Evolutionary conservation across 2,888 invertebrate genomes (phyloP), one percentile per base, ranked within the genome.

Genomic region (Drosophila hamatofila): DNA sequence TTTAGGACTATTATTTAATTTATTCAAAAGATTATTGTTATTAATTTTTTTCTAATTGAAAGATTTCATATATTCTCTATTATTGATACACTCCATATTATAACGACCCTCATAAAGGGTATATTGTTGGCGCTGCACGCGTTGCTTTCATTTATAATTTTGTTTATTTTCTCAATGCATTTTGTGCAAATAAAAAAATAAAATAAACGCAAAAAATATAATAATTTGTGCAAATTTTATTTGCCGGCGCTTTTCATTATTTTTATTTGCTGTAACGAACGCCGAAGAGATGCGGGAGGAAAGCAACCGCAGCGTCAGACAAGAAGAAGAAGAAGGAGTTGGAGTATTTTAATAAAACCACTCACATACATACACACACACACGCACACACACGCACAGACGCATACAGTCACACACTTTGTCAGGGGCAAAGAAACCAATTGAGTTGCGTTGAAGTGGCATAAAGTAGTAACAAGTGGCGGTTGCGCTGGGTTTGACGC

Each of bases 401-500:
- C 51, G 62, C 55, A 61, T 54, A 62, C 67, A 68, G 58, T 71
- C 58, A 63, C 46, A 69, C 23, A 65, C 72, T 71, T 74, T 81
- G 82, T 81, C 75, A 69, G 71, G 77, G 78, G 75, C 75, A 86
- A 81, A 88, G 78, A 88, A 83, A 87, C 89, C 87, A 86, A 88
- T 86, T 88, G 84, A 86, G 89, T 85, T 85, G 89, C 81, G 85
- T 88, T 85, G 89, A 85, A 86, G 85, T 89, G 88, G 86, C 89
- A 89, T 89, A 89, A 89, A 86, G 88, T 86, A 86, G 85, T 84
- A 72, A 78, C 84, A 88, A 84, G 84, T 88, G 83, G 86, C 76
- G 65, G 49, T 30, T 49, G 49, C 74, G n/a, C 57, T 68, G 57
- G 52, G 63, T 65, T 64, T 66, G 84, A 48, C 48, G 77, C 54